These are phyloP conservation scores for Ornithorhynchus anatinus DNA, from an alignment of 2,113 vertebrate species.

Conservation along the genomic window DNA sequence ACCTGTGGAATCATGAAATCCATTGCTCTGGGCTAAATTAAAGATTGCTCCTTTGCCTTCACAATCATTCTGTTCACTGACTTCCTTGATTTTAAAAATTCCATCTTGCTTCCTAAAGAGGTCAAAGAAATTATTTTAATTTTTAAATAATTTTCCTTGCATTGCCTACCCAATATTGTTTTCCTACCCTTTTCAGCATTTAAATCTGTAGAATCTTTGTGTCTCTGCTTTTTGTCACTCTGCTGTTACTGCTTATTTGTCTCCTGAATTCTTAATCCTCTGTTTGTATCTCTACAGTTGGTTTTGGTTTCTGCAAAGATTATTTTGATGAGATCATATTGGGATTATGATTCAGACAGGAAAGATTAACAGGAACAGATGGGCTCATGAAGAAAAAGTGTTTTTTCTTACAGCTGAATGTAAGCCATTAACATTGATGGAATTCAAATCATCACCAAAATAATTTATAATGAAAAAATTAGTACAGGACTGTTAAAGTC, in stretches of 20 bases:
- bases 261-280: slow-evolving; percentile 26
- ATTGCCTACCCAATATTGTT: background rate
- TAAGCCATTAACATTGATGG: too few species aligned
- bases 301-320: slow-evolving; percentile 11
- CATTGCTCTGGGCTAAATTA: too few species aligned
- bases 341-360: slow-evolving; percentile 8
- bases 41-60: too few species aligned
- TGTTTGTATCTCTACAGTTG: background rate
- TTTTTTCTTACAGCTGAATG: too few species aligned
- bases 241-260: slow-evolving; percentile 7
- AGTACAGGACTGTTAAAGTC: too few species aligned
- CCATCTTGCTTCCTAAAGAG: background rate
- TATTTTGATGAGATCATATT: slow-evolving; percentile 10
- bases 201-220: background rate
- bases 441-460: too few species aligned
- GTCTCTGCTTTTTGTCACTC: background rate
- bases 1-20: too few species aligned
- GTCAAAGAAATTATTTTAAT: background rate
- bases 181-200: background rate
- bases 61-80: background rate
- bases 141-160: background rate
- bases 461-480: too few species aligned
- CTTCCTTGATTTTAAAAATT: background rate
- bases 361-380: too few species aligned
- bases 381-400: too few species aligned